A percentile compares a stretch with the other conserved stretches of the same genome.
Evolutionary conservation across 2,113 vertebrate species (phyloP).

Genomic region (Archilochus colubris): DNA sequence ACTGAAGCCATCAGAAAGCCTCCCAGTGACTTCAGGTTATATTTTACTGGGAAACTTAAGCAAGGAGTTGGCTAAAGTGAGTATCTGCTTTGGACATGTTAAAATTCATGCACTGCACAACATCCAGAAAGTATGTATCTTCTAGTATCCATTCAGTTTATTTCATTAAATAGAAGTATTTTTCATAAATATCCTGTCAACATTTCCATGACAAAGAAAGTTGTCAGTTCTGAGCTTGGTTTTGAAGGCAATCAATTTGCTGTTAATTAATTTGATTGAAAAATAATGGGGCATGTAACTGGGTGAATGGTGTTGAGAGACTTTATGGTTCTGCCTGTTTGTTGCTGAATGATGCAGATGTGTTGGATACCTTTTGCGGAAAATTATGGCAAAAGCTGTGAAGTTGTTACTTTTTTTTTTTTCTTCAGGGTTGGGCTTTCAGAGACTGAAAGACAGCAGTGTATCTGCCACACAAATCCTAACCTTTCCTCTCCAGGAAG

Average conservation of each 20-base stretch:
- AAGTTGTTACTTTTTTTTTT: not conserved
- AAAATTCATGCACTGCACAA: not conserved
- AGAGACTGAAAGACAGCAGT: not conserved
- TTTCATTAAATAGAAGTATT: slow-evolving; percentile 24
- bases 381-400: not conserved
- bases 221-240: not conserved
- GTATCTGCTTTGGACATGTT: not conserved
- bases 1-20: not conserved
- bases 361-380: not conserved
- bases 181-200: slow-evolving; percentile 11
- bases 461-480: not conserved
- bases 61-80: not conserved
- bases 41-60: not conserved
- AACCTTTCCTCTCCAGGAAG: not conserved
- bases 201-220: not conserved
- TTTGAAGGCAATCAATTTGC: not conserved
- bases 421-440: not conserved
- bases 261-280: slow-evolving; percentile 28
- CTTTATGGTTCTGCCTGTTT: slow-evolving; percentile 5
- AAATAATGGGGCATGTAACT: not conserved
- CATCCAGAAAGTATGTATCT: not conserved
- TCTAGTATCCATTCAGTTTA: not conserved
- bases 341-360: not conserved
- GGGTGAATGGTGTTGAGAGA: slow-evolving; percentile 12
- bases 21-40: not conserved